Evolutionary conservation across 2,888 invertebrate genomes (phyloP).

Genomic region (Hypsopygia costalis): DNA sequence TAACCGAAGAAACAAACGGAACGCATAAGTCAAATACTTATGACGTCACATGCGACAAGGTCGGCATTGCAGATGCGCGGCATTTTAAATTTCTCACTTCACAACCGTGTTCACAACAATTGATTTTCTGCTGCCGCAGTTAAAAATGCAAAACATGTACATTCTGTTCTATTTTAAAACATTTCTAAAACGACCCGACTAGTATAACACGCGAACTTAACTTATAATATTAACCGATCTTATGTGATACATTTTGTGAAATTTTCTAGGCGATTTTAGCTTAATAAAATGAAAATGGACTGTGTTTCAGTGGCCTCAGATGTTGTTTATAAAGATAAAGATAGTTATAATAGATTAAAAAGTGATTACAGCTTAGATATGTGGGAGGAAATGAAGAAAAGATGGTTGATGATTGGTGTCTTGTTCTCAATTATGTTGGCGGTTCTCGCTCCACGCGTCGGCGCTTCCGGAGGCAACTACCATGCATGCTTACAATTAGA

Average conservation of each 20-base stretch:
- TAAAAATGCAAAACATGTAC: slow-evolving; percentile 17
- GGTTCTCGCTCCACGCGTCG: slow-evolving; percentile 50
- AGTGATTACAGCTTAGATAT: slow-evolving; percentile 42
- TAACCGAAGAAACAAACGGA: too few species aligned
- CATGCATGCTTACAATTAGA: slow-evolving; percentile 54
- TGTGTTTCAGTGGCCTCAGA: slow-evolving; percentile 17
- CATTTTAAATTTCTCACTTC: slow-evolving; percentile 33
- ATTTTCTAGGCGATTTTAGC: too few species aligned
- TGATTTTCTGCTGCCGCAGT: slow-evolving; percentile 23
- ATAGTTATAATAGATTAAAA: slow-evolving; percentile 15
- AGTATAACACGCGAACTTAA: not conserved
- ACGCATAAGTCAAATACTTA: slow-evolving; percentile 1
- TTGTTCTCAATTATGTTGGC: slow-evolving; percentile 45
- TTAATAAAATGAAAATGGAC: slow-evolving; percentile 10
- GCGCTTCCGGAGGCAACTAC: slow-evolving; percentile 70
- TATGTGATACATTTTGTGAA: not conserved
- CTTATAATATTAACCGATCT: not conserved
- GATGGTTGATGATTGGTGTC: slow-evolving; percentile 58
- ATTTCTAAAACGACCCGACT: not conserved
- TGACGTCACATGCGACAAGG: slow-evolving; percentile 19
- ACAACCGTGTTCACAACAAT: too few species aligned
- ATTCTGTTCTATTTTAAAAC: not conserved
- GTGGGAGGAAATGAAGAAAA: slow-evolving; percentile 42
- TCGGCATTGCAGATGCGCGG: slow-evolving; percentile 53
- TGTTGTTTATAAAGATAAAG: slow-evolving; percentile 13